Evolutionary conservation across 2,797 vertebrate species (phyloP), one percentile per base, ranked within the genome.

Genomic region (Australoheros facetus): DNA sequence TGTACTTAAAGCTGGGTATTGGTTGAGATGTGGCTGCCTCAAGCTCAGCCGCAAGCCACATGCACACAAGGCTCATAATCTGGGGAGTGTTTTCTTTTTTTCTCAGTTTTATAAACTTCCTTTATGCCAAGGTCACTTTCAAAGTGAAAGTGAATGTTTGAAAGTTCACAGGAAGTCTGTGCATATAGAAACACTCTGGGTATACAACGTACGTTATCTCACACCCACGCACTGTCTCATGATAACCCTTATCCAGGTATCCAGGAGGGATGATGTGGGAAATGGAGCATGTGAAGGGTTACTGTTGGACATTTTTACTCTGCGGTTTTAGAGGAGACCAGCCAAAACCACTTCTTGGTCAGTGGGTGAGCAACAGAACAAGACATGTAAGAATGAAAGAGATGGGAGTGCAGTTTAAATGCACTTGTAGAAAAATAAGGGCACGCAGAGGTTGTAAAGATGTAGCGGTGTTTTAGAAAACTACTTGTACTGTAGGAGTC

Each of bases 231-330:
- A 3, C 77, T 85, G 84, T 71, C 85, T 73, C 2, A 2, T 60
- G 73, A 5, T 86, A 85, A 87, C 88, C 80, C 60, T 51, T 4
- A 13, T 7, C 66, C 58, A 64, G 59, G 4, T 28, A 74, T 84
- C 73, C 83, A 80, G 1, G 39, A 57, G 73, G 28, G 26, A 69
- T 69, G 42, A 6, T 51, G 42, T 76, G 84, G 81, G 91, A 89
- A 86, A 62, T 69, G 60, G 73, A 91, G 83, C 30, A 37, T 45
- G 73, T 69, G 79, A 88, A 76, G 84, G 89, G 87, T 91, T 89
- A 85, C 87, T 88, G 81, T 78, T 88, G 83, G 72, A 80, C 87
- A 82, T 85, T 89, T 94, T 90, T 87, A 86, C 81, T 78, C 87
- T 90, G 91, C 10, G 89, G 91, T 90, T 92, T 66, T 12, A 16